These are phyloP conservation scores for Ursus arctos DNA, from an alignment of 2,113 vertebrate genomes.

Conservation along the genomic window DNA sequence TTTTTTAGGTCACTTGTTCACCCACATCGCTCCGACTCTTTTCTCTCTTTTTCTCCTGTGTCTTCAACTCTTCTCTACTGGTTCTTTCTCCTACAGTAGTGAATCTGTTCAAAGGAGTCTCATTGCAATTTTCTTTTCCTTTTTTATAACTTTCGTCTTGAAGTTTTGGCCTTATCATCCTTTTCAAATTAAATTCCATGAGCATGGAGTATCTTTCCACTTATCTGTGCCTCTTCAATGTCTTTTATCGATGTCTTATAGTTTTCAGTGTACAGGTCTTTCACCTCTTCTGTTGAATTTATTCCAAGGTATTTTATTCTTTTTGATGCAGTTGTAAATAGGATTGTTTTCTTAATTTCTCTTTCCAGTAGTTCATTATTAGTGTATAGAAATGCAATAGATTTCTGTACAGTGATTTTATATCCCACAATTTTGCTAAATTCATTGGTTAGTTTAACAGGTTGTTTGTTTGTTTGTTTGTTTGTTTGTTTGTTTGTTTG, in stretches of 20 bases:
- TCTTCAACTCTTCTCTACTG: background rate
- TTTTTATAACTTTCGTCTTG: background rate
- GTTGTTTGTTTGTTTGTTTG: background rate
- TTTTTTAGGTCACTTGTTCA: background rate
- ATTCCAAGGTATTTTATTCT: background rate
- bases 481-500: background rate
- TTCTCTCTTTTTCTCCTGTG: background rate
- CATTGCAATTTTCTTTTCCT: background rate
- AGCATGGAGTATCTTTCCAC: background rate
- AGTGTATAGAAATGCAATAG: background rate
- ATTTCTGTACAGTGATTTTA: background rate
- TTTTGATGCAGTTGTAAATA: background rate
- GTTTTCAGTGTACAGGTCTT: background rate
- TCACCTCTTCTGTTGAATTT: background rate
- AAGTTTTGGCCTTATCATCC: background rate
- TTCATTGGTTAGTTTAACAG: background rate
- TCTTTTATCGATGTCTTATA: background rate
- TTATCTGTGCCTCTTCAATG: background rate
- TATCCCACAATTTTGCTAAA: background rate
- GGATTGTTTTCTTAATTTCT: background rate
- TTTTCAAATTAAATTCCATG: background rate
- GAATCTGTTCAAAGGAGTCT: background rate
- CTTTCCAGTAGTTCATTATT: background rate
- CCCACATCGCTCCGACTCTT: background rate
- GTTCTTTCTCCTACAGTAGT: background rate